A percentile compares a stretch with the other conserved stretches of the same genome.
Conservation (phyloP, 2,113 vertebrate species). For the Eulacestoma nigropectus region DNA sequence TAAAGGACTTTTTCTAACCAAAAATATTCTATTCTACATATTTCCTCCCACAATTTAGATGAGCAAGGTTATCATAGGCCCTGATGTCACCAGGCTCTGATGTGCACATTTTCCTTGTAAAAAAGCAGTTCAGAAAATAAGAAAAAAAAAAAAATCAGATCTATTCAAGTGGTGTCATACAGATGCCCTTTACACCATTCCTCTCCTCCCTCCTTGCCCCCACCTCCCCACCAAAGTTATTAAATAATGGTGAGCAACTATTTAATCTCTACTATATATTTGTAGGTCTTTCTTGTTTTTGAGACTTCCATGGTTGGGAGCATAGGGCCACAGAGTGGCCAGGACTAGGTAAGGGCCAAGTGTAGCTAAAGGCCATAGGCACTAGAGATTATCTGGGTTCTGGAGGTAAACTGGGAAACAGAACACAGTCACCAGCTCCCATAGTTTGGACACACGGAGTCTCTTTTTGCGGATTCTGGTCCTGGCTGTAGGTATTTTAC, state of each 20-base stretch:
- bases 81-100: not conserved
- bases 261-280: not conserved
- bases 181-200: not conserved
- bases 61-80: not conserved
- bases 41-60: not conserved
- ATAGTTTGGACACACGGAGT: not conserved
- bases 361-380: not conserved
- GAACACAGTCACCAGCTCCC: not conserved
- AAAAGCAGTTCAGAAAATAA: not conserved
- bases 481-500: not conserved
- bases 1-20: not conserved
- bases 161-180: not conserved
- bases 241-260: not conserved
- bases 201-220: not conserved
- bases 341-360: not conserved
- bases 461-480: not conserved
- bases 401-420: accelerated
- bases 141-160: not conserved
- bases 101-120: not conserved
- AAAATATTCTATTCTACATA: not conserved
- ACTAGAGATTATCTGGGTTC: not conserved
- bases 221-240: accelerated
- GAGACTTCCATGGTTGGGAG: not conserved
- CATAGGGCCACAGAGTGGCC: too few relatives aligned
- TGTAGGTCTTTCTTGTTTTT: not conserved